A percentile compares a stretch with the other conserved stretches of the same genome.
Conservation (phyloP, 2,888 invertebrate species). For the Bibio marci region DNA sequence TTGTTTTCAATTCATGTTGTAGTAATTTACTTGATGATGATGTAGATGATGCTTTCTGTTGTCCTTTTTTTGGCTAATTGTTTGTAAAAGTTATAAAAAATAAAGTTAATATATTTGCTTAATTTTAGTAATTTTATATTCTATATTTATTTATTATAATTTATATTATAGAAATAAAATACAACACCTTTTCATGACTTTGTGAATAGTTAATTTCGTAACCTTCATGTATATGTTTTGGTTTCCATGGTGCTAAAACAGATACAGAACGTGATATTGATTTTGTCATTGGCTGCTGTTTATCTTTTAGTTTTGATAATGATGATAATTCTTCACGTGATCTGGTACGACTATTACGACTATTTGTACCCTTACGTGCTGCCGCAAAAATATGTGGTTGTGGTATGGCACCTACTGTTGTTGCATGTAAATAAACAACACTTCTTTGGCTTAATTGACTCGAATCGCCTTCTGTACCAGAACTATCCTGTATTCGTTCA, state of each 20-base stretch:
- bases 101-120: too few species aligned
- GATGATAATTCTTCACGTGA: constrained; percentile 52
- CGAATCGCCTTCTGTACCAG: constrained; percentile 54
- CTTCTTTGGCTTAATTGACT: constrained; percentile 70
- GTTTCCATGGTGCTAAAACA: constrained; percentile 71
- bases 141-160: background rate
- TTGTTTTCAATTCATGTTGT: background rate
- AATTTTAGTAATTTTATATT: too few species aligned
- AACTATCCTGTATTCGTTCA: constrained; percentile 27
- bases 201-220: constrained; percentile 68
- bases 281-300: constrained; percentile 35
- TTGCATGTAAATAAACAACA: constrained; percentile 70
- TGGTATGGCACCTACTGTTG: constrained; percentile 76
- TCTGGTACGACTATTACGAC: constrained; percentile 34
- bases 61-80: background rate
- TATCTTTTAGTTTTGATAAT: constrained; percentile 15
- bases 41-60: background rate
- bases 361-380: background rate
- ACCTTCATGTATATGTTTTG: constrained; percentile 51
- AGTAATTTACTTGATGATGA: background rate
- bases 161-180: background rate
- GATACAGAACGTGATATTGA: constrained; percentile 66
- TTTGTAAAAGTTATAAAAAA: background rate
- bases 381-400: constrained; percentile 45
- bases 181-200: constrained; percentile 24